Evolutionary conservation across 2,113 vertebrate genomes (phyloP).

Genomic region (Megaceryle torquata): DNA sequence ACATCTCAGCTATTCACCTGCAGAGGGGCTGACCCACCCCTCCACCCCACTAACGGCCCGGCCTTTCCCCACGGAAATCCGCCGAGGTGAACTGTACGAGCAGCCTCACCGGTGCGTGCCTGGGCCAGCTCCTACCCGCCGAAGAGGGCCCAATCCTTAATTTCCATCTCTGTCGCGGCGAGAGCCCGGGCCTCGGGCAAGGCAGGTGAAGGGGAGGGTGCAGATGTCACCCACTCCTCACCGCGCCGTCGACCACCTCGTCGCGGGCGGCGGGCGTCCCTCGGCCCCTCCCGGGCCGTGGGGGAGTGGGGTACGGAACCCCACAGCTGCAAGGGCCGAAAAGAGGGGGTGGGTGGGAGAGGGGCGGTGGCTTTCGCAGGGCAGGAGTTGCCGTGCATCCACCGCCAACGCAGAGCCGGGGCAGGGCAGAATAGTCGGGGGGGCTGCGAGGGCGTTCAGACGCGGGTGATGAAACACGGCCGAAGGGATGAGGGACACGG

Average conservation of each 20-base stretch:
- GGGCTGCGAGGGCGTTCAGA: not conserved
- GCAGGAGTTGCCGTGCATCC: too few species aligned
- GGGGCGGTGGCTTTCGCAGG: not conserved
- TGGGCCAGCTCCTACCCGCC: not conserved
- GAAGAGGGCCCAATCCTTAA: not conserved
- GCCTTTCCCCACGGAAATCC: not conserved
- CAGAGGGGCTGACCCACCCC: not conserved
- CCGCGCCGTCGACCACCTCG: not conserved
- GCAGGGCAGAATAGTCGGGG: not conserved
- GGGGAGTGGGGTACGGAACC: not conserved
- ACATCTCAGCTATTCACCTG: not conserved
- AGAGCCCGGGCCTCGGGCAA: not conserved
- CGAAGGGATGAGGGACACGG: rapidly evolving
- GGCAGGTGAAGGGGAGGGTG: not conserved
- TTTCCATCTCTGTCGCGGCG: not conserved
- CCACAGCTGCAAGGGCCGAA: not conserved
- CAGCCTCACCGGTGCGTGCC: not conserved
- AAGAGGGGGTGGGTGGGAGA: too few species aligned
- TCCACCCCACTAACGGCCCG: not conserved
- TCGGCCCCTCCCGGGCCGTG: too few species aligned
- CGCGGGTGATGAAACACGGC: not conserved
- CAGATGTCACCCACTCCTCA: not conserved
- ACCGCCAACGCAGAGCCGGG: not conserved
- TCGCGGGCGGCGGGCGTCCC: rapidly evolving
- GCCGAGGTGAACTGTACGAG: not conserved